Base-by-base conservation (phyloP, 2,797 vertebrate species). In the Gallinago nigripennis region DNA sequence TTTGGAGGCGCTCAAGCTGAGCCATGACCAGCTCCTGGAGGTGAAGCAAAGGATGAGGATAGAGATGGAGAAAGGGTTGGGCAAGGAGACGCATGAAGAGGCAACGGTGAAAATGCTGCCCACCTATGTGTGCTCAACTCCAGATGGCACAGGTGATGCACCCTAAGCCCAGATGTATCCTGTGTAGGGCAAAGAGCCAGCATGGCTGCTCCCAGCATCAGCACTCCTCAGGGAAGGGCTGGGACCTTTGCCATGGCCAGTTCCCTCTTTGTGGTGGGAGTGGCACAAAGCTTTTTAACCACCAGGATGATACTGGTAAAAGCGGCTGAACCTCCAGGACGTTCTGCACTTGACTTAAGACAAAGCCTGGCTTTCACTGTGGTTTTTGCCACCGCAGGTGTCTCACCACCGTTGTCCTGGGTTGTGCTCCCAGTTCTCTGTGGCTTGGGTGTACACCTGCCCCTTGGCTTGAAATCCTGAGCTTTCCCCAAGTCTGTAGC, bases 21-120 rank as follows among this genome's bases (percentile, higher is more conserved):
- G 97, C 96, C 98, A 56, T 0, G 97, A 99, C 77, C 99, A 99
- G 97, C 98, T 99, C 86, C 94, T 99, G 95, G 98, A 99, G 90
- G 98, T 99, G 87, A 99, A 99, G 97, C 88, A 28, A 27, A 97
- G 98, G 95, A 99, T 99, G 98, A 98, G 97, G 66, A 70, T 86
- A 2, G 98, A 98, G 87, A 99, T 99, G 98, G 96, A 96, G 23
- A 95, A 80, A 12, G 99, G 99, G 24, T 96, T 99, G 95, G 97
- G 97, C 28, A 98, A 96, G 92, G 96, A 98, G 73, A 98, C 97
- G 0, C 99, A 99, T 0, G 35, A 84, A 1, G 63, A 96, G 3
- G 98, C 99, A 3, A 97, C 98, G 0, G 97, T 99, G 80, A 99
- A 99, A 91, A 99, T 99, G 99, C 98, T 99, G 90, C 99, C 99